phyloP scores from a whole-genome alignment of 2,797 vertebrate genomes.

The Poecilia gillii region DNA sequence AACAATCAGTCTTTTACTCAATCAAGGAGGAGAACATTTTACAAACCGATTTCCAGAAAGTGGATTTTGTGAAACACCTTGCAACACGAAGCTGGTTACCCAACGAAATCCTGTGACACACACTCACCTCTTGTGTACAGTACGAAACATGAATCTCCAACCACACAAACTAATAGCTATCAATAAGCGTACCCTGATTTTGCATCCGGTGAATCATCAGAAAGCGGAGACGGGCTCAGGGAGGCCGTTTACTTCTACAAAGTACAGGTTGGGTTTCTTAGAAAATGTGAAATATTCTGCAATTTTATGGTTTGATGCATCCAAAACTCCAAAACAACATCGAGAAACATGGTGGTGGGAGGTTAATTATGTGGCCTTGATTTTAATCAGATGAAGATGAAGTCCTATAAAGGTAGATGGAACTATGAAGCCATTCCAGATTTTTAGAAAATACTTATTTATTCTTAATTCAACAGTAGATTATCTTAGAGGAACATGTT shows the following conservation, averaged over 20 bases:
- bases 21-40: slow-evolving; percentile 22
- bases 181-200: not conserved
- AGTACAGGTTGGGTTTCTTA: not conserved
- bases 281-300: not conserved
- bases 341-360: not conserved
- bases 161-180: not conserved
- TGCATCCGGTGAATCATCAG: not conserved
- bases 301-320: not conserved
- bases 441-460: not conserved
- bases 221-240: not conserved
- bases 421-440: not conserved
- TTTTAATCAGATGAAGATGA: not conserved
- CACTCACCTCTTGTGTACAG: too few relatives aligned
- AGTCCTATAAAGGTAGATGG: not conserved
- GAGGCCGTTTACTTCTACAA: too few relatives aligned
- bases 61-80: slow-evolving; percentile 39
- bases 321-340: not conserved
- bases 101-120: slow-evolving; percentile 10
- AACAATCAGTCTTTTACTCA: slow-evolving; percentile 21
- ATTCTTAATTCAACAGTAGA: not conserved
- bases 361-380: not conserved
- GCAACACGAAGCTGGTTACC: slow-evolving; percentile 10
- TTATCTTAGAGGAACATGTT: not conserved
- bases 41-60: slow-evolving; percentile 48
- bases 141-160: not conserved